Evolutionary conservation across 30 jellyfish, hydroid and myxozoan genomes (phyloP).

Genomic region (Aurelia aurita complex sp. Pacific): DNA sequence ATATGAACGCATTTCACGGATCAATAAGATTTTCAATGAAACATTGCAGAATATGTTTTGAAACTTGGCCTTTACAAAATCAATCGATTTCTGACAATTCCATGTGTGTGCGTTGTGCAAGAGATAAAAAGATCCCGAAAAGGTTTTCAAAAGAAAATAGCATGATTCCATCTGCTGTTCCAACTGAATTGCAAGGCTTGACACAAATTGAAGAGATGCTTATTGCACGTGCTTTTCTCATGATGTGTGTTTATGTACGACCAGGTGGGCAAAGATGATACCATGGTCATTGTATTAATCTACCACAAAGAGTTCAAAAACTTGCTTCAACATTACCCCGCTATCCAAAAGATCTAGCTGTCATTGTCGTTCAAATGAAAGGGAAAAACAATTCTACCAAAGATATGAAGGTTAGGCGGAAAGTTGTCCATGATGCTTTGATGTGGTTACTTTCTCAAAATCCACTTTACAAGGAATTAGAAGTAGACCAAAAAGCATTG

Average conservation of each 20-base stretch:
- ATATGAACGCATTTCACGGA: too few species aligned
- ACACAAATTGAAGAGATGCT: constrained; percentile 39
- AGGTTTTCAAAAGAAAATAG: constrained; percentile 5
- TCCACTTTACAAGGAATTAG: constrained; percentile 8
- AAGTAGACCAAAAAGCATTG: background rate
- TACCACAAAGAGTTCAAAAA: constrained; percentile 1
- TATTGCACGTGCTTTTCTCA: constrained; percentile 30
- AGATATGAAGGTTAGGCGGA: background rate
- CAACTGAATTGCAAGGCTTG: constrained; percentile 14
- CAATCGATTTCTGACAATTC: background rate
- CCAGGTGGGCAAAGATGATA: constrained; percentile 36
- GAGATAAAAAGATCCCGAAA: constrained; percentile 7
- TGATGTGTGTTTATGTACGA: constrained; percentile 3
- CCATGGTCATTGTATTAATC: constrained; percentile 13
- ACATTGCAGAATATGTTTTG: background rate
- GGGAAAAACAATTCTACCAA: background rate
- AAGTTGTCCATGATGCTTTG: background rate
- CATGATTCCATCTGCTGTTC: constrained; percentile 24
- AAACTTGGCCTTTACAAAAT: background rate
- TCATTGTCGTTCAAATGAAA: background rate
- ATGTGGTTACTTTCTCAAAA: constrained; percentile 1
- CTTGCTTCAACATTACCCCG: constrained; percentile 12
- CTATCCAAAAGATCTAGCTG: constrained; percentile 1
- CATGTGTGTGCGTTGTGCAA: background rate
- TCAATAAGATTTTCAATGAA: too few species aligned